Base-by-base conservation (phyloP, 2,888 invertebrate species). In the Ornithoptera alexandrae region DNA sequence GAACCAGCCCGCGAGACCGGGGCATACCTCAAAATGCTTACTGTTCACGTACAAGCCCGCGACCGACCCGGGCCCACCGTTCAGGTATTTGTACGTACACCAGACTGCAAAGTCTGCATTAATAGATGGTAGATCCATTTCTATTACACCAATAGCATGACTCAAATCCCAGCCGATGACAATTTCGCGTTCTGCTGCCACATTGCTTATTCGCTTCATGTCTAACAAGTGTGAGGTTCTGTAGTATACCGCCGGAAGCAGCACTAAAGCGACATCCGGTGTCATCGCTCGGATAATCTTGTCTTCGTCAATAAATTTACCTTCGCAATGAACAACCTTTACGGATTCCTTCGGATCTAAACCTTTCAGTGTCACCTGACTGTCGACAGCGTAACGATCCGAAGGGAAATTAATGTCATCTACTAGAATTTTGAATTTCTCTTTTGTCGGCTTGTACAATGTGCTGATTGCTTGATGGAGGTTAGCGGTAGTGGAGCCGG, bases 41-140 rank as follows among this genome's bases (percentile, higher is more conserved):
- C 82, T 83, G 66, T 90, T 90, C 12, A 90, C 85, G 65, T 89
- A 91, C 56, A 90, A 70, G 0, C 81, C 87, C 0, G 86, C 84
- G 0, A 82, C 50, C 0, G 89, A 82, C 0, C 91, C 90, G 0
- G 90, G 90, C 0, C 91, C 91, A 0, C 89, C 90, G 65, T 90
- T 90, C 22, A 91, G 72, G 65, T 91, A 90, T 75, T 91, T 91
- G 65, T 91, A 91, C 3, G 88, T 90, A 68, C 90, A 90, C 91
- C 90, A 90, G 7, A 90, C 76, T 0, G 90, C 91, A 71, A 90
- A 91, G 73, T 91, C 91, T 24, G 82, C 77, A 69, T 90, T 86
- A 4, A 89, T n/a, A 20, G 79, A 74, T 58, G 85, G 86, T 5
- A 91, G 74, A 77, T 90, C 81, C 0, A 90, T 76, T 72, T 88